These are phyloP conservation scores for Pseudopipra pipra DNA, from an alignment of 2,113 vertebrate species.

Conservation along the genomic window DNA sequence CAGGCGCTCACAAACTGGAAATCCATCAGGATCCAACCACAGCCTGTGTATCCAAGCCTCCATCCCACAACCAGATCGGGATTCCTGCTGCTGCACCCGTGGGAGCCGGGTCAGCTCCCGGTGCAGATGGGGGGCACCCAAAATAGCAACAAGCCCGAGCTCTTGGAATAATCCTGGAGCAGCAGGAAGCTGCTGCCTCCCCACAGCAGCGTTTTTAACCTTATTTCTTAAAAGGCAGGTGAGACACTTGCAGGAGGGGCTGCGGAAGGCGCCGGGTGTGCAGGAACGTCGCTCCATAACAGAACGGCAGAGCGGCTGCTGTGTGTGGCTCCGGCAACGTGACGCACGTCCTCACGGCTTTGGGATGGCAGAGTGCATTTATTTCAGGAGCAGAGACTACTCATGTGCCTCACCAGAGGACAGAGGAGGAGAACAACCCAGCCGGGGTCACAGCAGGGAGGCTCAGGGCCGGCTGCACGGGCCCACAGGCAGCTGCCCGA, in stretches of 20 bases:
- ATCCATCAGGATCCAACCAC: background rate
- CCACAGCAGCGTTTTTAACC: background rate
- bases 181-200: background rate
- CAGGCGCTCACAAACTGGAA: background rate
- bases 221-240: background rate
- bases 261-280: rapidly evolving
- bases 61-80: rapidly evolving
- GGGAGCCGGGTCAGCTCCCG: background rate
- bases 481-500: background rate
- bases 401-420: rapidly evolving
- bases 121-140: background rate
- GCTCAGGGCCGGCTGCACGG: rapidly evolving
- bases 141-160: background rate
- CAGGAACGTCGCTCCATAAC: rapidly evolving
- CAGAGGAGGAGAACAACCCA: rapidly evolving
- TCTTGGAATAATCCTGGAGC: background rate
- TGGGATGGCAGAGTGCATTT: background rate
- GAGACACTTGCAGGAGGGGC: background rate
- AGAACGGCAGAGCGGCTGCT: rapidly evolving
- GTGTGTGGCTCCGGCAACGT: rapidly evolving
- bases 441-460: rapidly evolving
- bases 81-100: background rate
- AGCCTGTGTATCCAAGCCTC: rapidly evolving
- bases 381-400: background rate
- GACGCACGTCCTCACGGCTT: background rate